Conservation (phyloP, 2,113 vertebrate genomes). For the Passer montanus region DNA sequence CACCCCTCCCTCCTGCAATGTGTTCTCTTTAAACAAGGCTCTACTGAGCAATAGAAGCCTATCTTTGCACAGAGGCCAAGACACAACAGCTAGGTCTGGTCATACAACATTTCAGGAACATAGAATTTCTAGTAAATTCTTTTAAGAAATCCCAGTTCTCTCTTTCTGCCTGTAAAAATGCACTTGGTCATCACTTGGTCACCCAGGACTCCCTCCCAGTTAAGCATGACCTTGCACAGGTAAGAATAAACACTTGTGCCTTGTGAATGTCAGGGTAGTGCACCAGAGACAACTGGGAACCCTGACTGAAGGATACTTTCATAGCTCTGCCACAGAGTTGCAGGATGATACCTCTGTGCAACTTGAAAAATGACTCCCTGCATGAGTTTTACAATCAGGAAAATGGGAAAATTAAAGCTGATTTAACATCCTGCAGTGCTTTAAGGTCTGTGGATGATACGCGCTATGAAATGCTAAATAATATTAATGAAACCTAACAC, state of each 20-base stretch:
- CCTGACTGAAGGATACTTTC: background rate
- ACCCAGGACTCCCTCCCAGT: background rate
- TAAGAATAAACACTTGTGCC: background rate
- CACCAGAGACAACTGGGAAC: background rate
- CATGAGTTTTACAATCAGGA: background rate
- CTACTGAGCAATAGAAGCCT: background rate
- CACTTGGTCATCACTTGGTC: background rate
- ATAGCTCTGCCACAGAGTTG: background rate
- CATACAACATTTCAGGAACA: background rate
- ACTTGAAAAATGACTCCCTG: background rate
- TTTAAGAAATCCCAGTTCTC: background rate
- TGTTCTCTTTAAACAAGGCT: background rate
- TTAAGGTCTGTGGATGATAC: background rate
- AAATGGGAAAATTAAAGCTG: slow-evolving; percentile 20
- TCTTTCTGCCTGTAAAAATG: background rate
- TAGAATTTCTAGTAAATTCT: background rate
- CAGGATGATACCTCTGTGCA: background rate
- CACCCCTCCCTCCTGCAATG: background rate
- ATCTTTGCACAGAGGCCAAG: background rate
- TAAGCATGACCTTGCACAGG: background rate
- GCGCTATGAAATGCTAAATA: background rate
- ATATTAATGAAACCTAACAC: background rate
- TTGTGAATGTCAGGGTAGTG: background rate
- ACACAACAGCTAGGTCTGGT: background rate
- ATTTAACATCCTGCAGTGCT: background rate